Conservation (phyloP, 35 echinoderm and acorn worm species). For the Hemicentrotus pulcherrimus region DNA sequence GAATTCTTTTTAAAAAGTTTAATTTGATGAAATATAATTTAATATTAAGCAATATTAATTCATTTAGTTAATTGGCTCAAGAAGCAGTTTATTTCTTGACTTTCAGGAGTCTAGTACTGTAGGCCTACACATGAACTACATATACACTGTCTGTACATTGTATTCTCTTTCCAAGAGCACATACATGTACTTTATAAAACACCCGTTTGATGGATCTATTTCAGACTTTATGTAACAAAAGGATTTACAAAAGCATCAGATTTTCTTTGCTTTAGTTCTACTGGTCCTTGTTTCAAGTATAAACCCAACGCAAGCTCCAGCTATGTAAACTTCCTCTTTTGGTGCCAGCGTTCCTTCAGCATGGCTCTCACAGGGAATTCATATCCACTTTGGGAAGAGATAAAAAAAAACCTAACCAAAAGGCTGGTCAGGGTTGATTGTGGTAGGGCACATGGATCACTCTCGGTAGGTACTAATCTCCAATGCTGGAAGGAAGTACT, state of each 20-base stretch:
- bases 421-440: not conserved
- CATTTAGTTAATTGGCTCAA: no score
- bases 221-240: not conserved
- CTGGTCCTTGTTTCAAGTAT: not conserved
- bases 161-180: not conserved
- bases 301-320: conserved; percentile 14
- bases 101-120: no score
- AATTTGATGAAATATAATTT: no score
- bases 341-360: conserved; percentile 24
- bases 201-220: not conserved
- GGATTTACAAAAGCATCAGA: not conserved
- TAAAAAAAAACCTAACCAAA: not conserved
- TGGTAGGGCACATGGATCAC: not conserved
- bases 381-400: not conserved
- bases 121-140: not conserved
- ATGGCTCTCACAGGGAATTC: not conserved
- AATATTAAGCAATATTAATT: no score
- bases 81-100: no score
- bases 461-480: not conserved
- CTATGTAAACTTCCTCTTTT: conserved; percentile 36
- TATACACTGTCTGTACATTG: not conserved
- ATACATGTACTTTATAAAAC: not conserved
- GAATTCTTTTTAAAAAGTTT: no score
- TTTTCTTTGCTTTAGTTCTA: not conserved
- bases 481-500: not conserved